These are phyloP conservation scores for Melanostoma mellinum DNA, from an alignment of 2,888 invertebrate species.

Conservation along the genomic window DNA sequence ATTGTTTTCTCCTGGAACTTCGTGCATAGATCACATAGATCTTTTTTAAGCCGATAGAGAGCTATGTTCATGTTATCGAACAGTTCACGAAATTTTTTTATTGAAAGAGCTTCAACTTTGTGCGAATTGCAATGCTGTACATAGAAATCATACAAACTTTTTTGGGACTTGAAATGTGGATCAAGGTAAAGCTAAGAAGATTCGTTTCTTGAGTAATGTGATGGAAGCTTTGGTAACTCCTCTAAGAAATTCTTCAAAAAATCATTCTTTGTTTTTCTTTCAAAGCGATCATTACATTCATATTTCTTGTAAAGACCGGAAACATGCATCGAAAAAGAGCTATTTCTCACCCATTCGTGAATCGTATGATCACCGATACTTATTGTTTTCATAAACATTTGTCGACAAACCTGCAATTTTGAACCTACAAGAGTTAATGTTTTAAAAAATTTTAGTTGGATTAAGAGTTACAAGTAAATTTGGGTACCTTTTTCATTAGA, in stretches of 20 bases:
- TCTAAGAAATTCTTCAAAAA: background rate
- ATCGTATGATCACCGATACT: conserved; percentile 17
- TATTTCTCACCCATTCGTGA: conserved; percentile 1
- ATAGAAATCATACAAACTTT: conserved; percentile 11
- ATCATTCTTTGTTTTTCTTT: conserved; percentile 1
- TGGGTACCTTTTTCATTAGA: too few species aligned
- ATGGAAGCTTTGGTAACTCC: too few species aligned
- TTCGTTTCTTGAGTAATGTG: background rate
- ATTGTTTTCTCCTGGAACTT: conserved; percentile 7
- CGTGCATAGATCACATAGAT: too few species aligned
- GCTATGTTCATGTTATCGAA: conserved; percentile 13
- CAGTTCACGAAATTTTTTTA: conserved; percentile 21
- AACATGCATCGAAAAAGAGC: conserved; percentile 10
- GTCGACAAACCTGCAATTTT: background rate
- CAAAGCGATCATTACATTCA: conserved; percentile 15
- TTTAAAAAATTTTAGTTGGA: too few species aligned
- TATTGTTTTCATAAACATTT: conserved; percentile 9
- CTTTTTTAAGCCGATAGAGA: conserved; percentile 10
- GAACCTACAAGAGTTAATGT: too few species aligned
- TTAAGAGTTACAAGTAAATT: too few species aligned
- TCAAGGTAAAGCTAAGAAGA: conserved; percentile 9
- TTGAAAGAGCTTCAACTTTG: conserved; percentile 8
- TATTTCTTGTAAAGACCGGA: conserved; percentile 12
- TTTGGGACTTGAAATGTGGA: conserved; percentile 12
- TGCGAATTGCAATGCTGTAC: conserved; percentile 14